These are phyloP conservation scores for Sinodicranocentrus sp. DNA, from an alignment of 2,888 invertebrate species.

Conservation along the genomic window DNA sequence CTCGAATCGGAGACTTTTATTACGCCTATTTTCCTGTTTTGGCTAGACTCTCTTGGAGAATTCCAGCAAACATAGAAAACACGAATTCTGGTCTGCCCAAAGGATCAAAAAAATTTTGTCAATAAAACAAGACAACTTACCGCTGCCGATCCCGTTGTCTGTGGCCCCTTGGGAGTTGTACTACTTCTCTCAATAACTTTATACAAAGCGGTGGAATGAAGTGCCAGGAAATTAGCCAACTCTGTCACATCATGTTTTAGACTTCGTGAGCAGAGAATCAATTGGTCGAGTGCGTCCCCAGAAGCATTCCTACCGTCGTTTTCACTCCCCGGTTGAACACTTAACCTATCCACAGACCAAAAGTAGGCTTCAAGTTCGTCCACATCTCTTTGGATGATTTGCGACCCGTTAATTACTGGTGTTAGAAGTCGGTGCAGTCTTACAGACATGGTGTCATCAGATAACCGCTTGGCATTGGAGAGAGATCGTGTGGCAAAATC, in stretches of 20 bases:
- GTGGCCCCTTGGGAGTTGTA: neutral
- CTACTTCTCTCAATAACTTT: conserved; percentile 35
- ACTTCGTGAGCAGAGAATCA: conserved; percentile 91
- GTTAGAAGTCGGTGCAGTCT: conserved; percentile 89
- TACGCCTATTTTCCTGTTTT: too few relatives aligned
- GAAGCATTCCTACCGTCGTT: conserved; percentile 78
- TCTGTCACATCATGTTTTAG: conserved; percentile 93
- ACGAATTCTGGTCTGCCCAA: too few relatives aligned
- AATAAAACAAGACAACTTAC: neutral
- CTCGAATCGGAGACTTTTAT: neutral
- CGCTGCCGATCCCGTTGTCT: neutral
- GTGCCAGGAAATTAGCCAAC: conserved; percentile 82
- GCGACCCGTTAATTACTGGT: conserved; percentile 88
- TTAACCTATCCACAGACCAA: conserved; percentile 87
- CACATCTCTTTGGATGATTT: conserved; percentile 88
- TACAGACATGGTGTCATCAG: conserved; percentile 86
- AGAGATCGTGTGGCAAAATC: conserved; percentile 91
- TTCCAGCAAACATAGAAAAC: too few relatives aligned
- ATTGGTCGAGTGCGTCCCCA: conserved; percentile 89
- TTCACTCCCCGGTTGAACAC: conserved; percentile 72
- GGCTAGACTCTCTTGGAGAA: too few relatives aligned
- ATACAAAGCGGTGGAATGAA: conserved; percentile 71
- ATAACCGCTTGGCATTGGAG: conserved; percentile 77
- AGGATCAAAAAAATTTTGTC: too few relatives aligned
- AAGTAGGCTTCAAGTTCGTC: conserved; percentile 86